These are phyloP conservation scores for Anniella stebbinsi DNA, from an alignment of 2,797 vertebrate species.

Conservation along the genomic window DNA sequence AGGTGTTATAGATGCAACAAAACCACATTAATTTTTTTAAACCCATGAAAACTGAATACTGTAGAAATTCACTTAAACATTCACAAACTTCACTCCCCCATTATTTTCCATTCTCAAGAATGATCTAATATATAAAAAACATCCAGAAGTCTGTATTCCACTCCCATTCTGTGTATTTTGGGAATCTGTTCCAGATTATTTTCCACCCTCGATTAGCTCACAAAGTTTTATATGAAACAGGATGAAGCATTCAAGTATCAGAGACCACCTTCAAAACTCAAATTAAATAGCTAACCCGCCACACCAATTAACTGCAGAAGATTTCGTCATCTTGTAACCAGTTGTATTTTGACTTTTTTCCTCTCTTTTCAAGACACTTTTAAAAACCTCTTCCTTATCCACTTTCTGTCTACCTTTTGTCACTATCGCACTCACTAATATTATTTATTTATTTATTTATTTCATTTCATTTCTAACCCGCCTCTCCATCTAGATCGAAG, in stretches of 20 bases:
- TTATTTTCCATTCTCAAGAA: conserved; percentile 39
- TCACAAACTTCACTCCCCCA: neutral
- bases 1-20: neutral
- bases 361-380: neutral
- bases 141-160: neutral
- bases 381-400: neutral
- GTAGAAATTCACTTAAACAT: neutral
- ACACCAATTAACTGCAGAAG: neutral
- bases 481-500: too few species aligned
- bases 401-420: neutral
- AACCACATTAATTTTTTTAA: neutral
- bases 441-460: too few species aligned
- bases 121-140: neutral
- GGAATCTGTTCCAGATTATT: conserved; percentile 34
- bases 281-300: neutral
- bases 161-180: conserved; percentile 7
- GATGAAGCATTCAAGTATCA: conserved; percentile 20
- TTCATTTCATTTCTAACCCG: too few species aligned
- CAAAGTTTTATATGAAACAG: neutral
- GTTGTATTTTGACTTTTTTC: neutral
- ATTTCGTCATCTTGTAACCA: neutral
- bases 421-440: neutral
- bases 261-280: neutral
- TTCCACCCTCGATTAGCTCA: conserved; percentile 29
- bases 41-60: neutral